A percentile compares a stretch with the other conserved stretches of the same genome.
These are phyloP conservation scores for Dendrolimus pini DNA, from an alignment of 2,888 invertebrate genomes.

Conservation along the genomic window DNA sequence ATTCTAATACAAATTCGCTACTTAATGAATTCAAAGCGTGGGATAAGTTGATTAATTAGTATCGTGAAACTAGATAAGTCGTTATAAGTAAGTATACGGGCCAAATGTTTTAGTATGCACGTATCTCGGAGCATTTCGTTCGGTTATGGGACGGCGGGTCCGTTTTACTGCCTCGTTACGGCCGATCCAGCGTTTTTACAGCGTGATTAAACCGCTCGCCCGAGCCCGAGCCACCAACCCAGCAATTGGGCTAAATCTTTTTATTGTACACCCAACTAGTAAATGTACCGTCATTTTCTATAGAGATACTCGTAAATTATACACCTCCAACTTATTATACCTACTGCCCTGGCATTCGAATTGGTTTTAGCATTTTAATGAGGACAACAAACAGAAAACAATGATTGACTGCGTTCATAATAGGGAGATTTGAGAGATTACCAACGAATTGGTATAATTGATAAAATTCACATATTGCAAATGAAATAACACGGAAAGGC, in stretches of 20 bases:
- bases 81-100: slow-evolving; percentile 4
- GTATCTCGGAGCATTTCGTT: slow-evolving; percentile 34
- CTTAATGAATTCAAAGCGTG: no score
- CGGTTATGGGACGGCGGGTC: slow-evolving; percentile 41
- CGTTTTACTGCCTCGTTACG: slow-evolving; percentile 64
- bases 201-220: slow-evolving; percentile 56
- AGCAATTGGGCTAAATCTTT: slow-evolving; percentile 65
- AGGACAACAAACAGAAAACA: no score
- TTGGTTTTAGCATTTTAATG: neutral
- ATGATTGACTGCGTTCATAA: no score
- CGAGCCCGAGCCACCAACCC: slow-evolving; percentile 42
- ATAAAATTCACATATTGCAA: slow-evolving; percentile 24
- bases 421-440: slow-evolving; percentile 5
- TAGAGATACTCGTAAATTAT: slow-evolving; percentile 11
- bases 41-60: neutral
- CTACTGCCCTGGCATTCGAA: neutral
- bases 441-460: slow-evolving; percentile 15
- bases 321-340: neutral
- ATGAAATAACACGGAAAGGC: slow-evolving; percentile 53
- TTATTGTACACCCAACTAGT: slow-evolving; percentile 35
- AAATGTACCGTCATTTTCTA: slow-evolving; percentile 3
- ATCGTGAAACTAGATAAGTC: slow-evolving; percentile 3
- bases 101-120: slow-evolving; percentile 26
- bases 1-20: no score
- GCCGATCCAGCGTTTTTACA: slow-evolving; percentile 61